A percentile compares a stretch with the other conserved stretches of the same genome.
Evolutionary conservation across 2,888 invertebrate genomes (phyloP).

Genomic region (Phortica magna): DNA sequence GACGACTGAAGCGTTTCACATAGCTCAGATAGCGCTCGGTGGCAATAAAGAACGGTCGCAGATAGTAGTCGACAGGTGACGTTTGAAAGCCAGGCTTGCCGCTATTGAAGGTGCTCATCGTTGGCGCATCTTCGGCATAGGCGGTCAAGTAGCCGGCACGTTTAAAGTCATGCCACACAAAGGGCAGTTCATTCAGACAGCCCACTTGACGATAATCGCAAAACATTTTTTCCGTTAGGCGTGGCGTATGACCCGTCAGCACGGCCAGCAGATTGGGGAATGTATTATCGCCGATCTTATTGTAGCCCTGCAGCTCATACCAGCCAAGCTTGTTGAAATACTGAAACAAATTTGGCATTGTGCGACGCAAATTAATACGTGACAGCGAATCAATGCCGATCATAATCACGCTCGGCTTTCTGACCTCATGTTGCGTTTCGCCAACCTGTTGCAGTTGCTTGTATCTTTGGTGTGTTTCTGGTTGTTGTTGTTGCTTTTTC

Average conservation of each 20-base stretch:
- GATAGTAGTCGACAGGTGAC: constrained; percentile 88
- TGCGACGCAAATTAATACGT: constrained; percentile 80
- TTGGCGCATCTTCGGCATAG: constrained; percentile 85
- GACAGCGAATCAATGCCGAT: constrained; percentile 79
- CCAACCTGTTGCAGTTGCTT: constrained; percentile 85
- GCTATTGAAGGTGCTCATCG: constrained; percentile 80
- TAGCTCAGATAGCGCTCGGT: constrained; percentile 80
- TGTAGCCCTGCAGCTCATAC: constrained; percentile 84
- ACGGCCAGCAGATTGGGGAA: constrained; percentile 91
- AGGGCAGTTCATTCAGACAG: constrained; percentile 83
- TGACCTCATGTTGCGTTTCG: too few relatives aligned
- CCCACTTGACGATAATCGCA: constrained; percentile 78
- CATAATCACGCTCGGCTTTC: constrained; percentile 83
- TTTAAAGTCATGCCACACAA: constrained; percentile 86
- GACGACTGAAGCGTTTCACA: constrained; percentile 78
- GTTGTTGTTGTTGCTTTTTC: constrained; percentile 79
- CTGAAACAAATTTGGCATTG: constrained; percentile 83
- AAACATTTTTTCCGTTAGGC: constrained; percentile 84
- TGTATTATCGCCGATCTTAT: constrained; percentile 87
- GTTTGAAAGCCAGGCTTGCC: constrained; percentile 82
- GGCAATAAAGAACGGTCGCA: constrained; percentile 84
- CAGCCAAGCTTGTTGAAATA: constrained; percentile 83
- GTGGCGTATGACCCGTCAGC: constrained; percentile 83
- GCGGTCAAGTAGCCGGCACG: constrained; percentile 84
- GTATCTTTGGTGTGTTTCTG: constrained; percentile 88